phyloP scores from a whole-genome alignment of 2,888 invertebrate genomes.

The Synergus umbraculus region DNA sequence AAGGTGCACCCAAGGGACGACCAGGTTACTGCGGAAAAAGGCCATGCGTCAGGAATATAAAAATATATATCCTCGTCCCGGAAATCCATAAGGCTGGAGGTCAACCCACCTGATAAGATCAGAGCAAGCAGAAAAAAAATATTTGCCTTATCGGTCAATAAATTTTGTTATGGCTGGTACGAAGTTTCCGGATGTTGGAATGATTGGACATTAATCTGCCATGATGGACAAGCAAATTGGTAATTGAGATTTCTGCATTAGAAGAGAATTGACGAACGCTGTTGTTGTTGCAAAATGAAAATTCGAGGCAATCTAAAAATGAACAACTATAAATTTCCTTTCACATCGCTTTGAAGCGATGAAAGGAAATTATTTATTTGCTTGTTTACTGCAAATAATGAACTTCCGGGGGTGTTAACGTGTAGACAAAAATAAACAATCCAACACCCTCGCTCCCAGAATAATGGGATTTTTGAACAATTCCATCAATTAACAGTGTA shows the following conservation, averaged over 20 bases:
- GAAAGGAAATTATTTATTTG: background rate
- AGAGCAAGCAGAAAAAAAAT: background rate
- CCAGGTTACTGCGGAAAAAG: constrained; percentile 13
- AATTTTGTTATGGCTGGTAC: background rate
- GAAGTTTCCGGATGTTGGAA: too few relatives aligned
- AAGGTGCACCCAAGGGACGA: constrained; percentile 12
- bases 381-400: constrained; percentile 10
- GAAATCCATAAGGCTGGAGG: background rate
- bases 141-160: background rate
- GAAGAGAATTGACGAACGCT: too few relatives aligned
- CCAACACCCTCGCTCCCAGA: background rate
- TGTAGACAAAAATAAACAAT: constrained; percentile 28
- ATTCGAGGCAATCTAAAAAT: background rate
- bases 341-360: too few relatives aligned
- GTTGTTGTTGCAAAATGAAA: background rate
- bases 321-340: background rate
- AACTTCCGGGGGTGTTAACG: constrained; percentile 6
- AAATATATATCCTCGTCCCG: constrained; percentile 3
- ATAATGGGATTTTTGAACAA: constrained; percentile 38
- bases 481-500: constrained; percentile 46
- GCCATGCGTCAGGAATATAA: constrained; percentile 17
- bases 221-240: too few relatives aligned
- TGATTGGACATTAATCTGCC: too few relatives aligned
- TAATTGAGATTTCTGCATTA: too few relatives aligned
- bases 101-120: background rate